These are phyloP conservation scores for Regulus satrapa DNA, from an alignment of 2,113 vertebrate genomes.

Conservation along the genomic window DNA sequence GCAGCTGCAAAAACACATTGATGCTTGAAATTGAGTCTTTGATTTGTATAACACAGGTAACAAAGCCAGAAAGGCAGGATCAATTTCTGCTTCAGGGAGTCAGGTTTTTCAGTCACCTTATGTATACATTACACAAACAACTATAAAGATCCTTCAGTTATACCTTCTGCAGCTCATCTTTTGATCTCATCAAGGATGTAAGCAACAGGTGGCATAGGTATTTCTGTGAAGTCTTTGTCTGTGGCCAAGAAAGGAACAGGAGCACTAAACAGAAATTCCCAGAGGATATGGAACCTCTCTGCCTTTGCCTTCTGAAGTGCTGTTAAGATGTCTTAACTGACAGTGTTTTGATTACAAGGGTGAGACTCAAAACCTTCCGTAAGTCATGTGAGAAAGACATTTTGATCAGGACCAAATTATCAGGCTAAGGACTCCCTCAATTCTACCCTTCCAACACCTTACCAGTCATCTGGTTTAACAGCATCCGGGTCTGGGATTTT, in stretches of 20 bases:
- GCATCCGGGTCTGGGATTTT: constrained; percentile 95
- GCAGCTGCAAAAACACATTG: neutral
- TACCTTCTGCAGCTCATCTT: neutral
- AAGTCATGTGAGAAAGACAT: neutral
- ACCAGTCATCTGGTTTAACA: constrained; percentile 96
- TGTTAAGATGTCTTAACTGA: neutral
- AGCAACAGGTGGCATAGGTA: neutral
- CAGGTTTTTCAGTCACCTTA: neutral
- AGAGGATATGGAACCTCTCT: neutral
- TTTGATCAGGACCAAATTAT: neutral
- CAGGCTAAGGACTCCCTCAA: neutral
- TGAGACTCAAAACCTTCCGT: neutral
- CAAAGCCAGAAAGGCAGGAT: neutral
- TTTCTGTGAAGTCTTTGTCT: neutral
- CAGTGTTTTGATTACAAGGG: neutral
- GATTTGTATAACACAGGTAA: neutral
- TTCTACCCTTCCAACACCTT: constrained; percentile 4
- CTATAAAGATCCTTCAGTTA: neutral
- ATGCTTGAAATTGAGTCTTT: neutral
- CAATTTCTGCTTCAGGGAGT: neutral
- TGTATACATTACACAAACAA: neutral
- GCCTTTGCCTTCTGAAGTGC: neutral
- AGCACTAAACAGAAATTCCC: neutral
- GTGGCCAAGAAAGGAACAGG: neutral
- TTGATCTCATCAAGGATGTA: neutral